Evolutionary conservation across 1,140 invertebrate species (phyloP), one percentile per base, ranked within the genome.

Genomic region (Drosophila quadrilineata): DNA sequence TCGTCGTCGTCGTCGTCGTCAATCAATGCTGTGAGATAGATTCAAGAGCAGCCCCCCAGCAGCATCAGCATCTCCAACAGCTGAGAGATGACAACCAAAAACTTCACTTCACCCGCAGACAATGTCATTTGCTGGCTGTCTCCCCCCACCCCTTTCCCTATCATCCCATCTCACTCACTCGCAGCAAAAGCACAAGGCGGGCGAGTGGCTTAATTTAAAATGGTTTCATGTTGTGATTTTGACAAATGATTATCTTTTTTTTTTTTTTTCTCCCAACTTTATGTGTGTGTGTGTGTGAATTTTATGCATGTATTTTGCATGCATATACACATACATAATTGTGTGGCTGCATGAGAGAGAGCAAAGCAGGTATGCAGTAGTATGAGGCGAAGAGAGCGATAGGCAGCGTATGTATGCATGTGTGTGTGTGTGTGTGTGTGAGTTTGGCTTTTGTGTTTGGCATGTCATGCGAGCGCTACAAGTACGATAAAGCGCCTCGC

Each of bases 191-290:
- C 75, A 76, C 75, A 69, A 69, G 45, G 45, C 16, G 33, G 43
- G 41, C 36, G 28, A 77, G 77, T 82, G 73, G 77, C 73, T 82
- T 84, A 84, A 82, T 82, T 84, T 82, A 84, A 82, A 82, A 82
- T 57, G 77, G 73, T 82, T 82, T 84, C 77, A 84, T 84, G 73
- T 82, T 82, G 69, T 84, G 77, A 82, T 82, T 80, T 82, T 84
- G 77, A 82, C 77, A 84, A 82, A 82, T 82, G 77, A 82, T 82
- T 84, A 84, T 77, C 77, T 84, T 82, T 69, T 57, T 54, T 46
- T 10, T n/a, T n/a, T n/a, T n/a, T n/a, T n/a, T n/a, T n/a, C n/a
- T n/a, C n/a, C n/a, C n/a, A n/a, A n/a, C n/a, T n/a, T 38, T 35
- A 24, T 64, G 50, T 19, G 24, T 54, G 73, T 26, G 36, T 28